Evolutionary conservation across 2,797 vertebrate genomes (phyloP).

Genomic region (Pipistrellus kuhlii): DNA sequence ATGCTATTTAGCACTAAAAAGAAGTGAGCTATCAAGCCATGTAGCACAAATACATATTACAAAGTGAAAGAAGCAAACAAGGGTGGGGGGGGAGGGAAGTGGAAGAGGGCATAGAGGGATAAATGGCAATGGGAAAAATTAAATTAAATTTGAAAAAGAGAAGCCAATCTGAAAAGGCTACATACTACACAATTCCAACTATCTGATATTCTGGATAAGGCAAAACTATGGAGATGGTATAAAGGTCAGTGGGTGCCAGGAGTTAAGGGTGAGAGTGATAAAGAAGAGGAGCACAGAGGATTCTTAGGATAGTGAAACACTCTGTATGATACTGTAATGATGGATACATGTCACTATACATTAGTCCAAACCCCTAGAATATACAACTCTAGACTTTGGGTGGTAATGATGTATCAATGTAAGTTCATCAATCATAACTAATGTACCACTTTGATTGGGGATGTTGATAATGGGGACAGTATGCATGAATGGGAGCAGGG

Average conservation of each 20-base stretch:
- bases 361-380: not conserved
- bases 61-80: conserved; percentile 2
- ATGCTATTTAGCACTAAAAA: not conserved
- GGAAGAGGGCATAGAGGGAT: not conserved
- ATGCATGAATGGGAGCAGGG: not conserved
- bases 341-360: not conserved
- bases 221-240: not conserved
- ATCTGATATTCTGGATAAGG: not conserved
- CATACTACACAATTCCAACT: not conserved
- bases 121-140: not conserved
- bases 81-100: not conserved
- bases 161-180: not conserved
- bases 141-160: not conserved
- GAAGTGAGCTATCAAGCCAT: not conserved
- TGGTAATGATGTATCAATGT: not conserved
- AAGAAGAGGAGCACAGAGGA: not conserved
- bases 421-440: not conserved
- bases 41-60: not conserved
- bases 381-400: not conserved
- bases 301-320: not conserved
- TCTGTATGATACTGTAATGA: not conserved
- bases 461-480: not conserved
- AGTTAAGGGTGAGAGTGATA: not conserved
- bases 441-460: not conserved
- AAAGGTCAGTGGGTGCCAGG: not conserved